Base-by-base conservation (phyloP, 2,797 vertebrate genomes). In the Emys orbicularis region DNA sequence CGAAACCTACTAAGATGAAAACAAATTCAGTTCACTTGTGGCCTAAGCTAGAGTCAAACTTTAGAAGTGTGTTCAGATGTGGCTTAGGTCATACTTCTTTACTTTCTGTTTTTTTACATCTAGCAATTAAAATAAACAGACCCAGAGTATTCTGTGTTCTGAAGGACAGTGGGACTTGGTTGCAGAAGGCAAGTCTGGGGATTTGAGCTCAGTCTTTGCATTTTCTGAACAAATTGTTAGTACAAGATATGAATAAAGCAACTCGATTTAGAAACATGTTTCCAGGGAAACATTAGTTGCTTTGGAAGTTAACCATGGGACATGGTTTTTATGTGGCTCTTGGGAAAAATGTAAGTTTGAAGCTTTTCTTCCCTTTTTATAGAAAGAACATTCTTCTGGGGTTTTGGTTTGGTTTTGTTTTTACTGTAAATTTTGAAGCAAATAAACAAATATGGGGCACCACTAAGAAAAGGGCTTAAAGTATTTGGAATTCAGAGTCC, bases 301-400 rank as follows among this genome's bases (percentile, higher is more conserved):
- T 52, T 84, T 95, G 94, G 86, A 96, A 96, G 93, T 87, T 72
- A 94, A 83, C 87, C 80, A 74, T 68, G 84, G 84, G 47, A 95
- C 50, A 25, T 87, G 86, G 97, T 81, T 89, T 90, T 88, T 88
- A 88, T 81, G 83, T 91, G 84, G 92, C 95, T 96, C 93, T 81
- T 93, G 86, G 94, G 96, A 95, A 90, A 90, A 97, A 93, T 83
- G 5, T 93, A 87, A 79, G 89, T 90, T 72, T 84, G 47, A 94
- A 86, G 89, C 81, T 79, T 88, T 81, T 80, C 50, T 59, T 65
- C 1, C 15, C 94, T 97, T 96, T 97, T 96, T 96, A 97, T 97
- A 97, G 96, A 80, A 0, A 96, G 94, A 96, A 97, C 95, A 95
- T 97, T 94, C 93, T 97, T 96, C 95, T 97, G 95, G 90, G 96